Evolutionary conservation across 2,113 vertebrate species (phyloP).

Genomic region (Seriola aureovittata): DNA sequence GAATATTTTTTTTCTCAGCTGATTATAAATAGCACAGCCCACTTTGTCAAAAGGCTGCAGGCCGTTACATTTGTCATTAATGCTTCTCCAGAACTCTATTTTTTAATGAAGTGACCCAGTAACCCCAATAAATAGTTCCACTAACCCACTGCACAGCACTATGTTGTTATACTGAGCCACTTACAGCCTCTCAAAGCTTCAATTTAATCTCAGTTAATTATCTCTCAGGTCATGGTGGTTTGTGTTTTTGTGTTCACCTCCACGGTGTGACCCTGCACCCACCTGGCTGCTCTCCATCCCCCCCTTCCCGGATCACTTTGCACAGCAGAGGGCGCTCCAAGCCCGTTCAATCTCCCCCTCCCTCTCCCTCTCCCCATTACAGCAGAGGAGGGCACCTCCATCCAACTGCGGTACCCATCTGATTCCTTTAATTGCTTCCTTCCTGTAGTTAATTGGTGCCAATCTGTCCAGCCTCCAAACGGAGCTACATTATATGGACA

Average conservation of each 20-base stretch:
- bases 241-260: slow-evolving; percentile 5
- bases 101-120: slow-evolving; percentile 53
- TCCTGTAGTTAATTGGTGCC: slow-evolving; percentile 68
- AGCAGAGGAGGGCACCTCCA: slow-evolving; percentile 3
- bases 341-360: slow-evolving; percentile 28
- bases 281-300: not conserved
- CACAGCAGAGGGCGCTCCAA: slow-evolving; percentile 71
- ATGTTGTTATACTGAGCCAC: not conserved
- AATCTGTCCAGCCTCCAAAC: slow-evolving; percentile 43
- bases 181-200: not conserved
- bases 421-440: slow-evolving; percentile 73
- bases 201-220: not conserved
- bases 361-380: not conserved
- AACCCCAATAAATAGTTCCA: slow-evolving; percentile 42
- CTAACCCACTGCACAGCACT: slow-evolving; percentile 10
- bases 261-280: slow-evolving; percentile 43
- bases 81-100: not conserved
- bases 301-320: too few species aligned
- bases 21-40: not conserved
- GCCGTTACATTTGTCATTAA: not conserved
- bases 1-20: too few species aligned
- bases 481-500: not conserved
- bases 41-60: not conserved
- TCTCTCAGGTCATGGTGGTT: not conserved
- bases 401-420: slow-evolving; percentile 42